phyloP scores from a whole-genome alignment of 2,797 vertebrate species.

The Gymnodraco acuticeps region DNA sequence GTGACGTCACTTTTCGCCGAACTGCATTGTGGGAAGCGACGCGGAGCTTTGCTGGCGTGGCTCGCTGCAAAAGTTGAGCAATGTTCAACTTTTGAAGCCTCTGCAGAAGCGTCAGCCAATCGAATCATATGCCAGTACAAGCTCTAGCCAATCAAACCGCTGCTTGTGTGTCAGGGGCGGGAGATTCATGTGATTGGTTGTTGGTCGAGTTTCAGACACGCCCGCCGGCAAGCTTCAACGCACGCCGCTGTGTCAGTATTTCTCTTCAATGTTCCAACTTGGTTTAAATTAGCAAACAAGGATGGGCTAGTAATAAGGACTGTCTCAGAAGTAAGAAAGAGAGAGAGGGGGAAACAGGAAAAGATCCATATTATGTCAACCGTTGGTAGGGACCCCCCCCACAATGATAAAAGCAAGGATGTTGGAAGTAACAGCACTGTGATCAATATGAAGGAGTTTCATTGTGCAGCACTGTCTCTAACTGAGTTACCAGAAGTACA shows the following conservation, averaged over 20 bases:
- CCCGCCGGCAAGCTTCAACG: no score
- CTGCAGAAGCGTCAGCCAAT: no score
- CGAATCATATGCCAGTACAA: no score
- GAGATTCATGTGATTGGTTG: no score
- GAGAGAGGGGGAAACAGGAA: background rate
- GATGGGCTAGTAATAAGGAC: background rate
- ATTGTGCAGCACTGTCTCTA: constrained; percentile 19
- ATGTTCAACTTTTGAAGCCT: no score
- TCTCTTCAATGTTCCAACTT: background rate
- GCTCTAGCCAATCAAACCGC: no score
- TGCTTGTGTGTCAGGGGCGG: no score
- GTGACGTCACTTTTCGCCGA: no score
- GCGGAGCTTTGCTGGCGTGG: no score
- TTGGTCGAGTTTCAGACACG: no score
- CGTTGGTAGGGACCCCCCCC: constrained; percentile 6
- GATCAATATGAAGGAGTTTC: constrained; percentile 18
- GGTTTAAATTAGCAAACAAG: background rate
- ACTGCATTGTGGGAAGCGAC: no score
- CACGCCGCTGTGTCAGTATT: background rate
- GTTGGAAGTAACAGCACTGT: constrained; percentile 4
- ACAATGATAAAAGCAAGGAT: constrained; percentile 21
- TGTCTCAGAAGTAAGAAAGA: constrained; percentile 4
- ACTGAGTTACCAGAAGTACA: constrained; percentile 12
- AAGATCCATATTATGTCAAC: constrained; percentile 6
- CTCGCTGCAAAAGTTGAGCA: no score